Evolutionary conservation across 2,888 invertebrate species (phyloP).

Genomic region (Acanthosepion lycidas): DNA sequence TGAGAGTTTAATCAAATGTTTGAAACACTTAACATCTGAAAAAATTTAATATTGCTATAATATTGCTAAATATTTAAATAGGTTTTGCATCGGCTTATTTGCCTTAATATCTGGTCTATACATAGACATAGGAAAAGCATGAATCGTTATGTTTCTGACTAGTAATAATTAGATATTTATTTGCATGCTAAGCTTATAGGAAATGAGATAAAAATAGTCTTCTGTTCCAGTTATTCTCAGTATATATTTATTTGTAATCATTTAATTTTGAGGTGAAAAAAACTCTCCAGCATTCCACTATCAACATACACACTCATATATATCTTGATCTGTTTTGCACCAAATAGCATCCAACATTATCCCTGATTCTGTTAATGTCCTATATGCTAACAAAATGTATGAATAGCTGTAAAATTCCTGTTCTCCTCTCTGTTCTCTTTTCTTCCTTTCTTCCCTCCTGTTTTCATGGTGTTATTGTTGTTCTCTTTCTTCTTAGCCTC

Average conservation of each 20-base stretch:
- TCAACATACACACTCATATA: not conserved
- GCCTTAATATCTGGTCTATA: not conserved
- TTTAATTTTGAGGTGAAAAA: not conserved
- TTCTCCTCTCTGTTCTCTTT: not conserved
- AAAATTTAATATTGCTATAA: too few species aligned
- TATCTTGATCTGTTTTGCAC: conserved; percentile 16
- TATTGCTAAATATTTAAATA: too few species aligned
- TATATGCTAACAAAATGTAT: conserved; percentile 33
- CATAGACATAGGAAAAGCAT: too few species aligned
- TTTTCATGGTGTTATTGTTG: not conserved
- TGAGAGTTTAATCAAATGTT: too few species aligned
- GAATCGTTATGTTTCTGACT: not conserved
- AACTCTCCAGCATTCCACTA: not conserved
- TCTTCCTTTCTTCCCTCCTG: not conserved
- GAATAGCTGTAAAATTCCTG: not conserved
- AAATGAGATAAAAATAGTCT: not conserved
- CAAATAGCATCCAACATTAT: conserved; percentile 17
- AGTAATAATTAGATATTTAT: conserved; percentile 15
- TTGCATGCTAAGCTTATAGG: conserved; percentile 6
- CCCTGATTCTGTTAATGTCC: not conserved
- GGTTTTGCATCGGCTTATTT: too few species aligned
- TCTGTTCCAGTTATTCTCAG: not conserved
- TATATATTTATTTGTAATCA: not conserved
- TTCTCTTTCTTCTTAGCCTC: not conserved
- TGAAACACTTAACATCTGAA: too few species aligned